Base-by-base conservation (phyloP, 2,888 invertebrate species). In the Dilophus febrilis region DNA sequence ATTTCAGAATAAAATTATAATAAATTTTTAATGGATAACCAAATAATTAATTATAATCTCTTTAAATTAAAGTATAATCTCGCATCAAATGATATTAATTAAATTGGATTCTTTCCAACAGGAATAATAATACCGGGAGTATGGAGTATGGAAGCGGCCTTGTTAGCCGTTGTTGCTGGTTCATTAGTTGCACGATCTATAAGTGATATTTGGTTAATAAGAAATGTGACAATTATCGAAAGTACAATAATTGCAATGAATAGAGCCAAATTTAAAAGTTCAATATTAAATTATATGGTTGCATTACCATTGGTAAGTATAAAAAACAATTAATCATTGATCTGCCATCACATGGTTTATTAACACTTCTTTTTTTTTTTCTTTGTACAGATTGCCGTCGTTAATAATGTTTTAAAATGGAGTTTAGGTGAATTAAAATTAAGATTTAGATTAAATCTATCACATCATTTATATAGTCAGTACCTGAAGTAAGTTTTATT, bases 201-300 rank as follows among this genome's bases (percentile, higher is more conserved):
- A 48, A 94, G 94, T 55, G 98, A 98, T 64, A 72, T 98, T 39
- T 98, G 94, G 92, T 78, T 97, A 68, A 98, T 98, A 50, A 83
- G 87, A 54, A 88, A 85, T 57, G 85, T 87, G 11, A 97, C 97
- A 2, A 71, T 83, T 40, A 77, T 97, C 50, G 97, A 97, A 70
- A 87, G 92, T 57, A 78, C 92, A 5, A 94, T 97, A 46, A 88
- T 97, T 50, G 80, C 86, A 47, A 84, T 87, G 74, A 76, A 94
- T 59, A 71, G 70, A 44, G 57, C 65, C 7, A 67, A 80, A 44
- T 97, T 97, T 61, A 75, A 71, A 56, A 68, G 66, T 47, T 71
- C 83, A 39, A 65, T 95, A 33, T 53, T 79, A 28, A 74, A 77
- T 54, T 86, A 91, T 60, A 70, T 90, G 51, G 68, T 78, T 37